Evolutionary conservation across 1,140 invertebrate species (phyloP), one percentile per base, ranked within the genome.

Genomic region (Drosophila lacertosa): DNA sequence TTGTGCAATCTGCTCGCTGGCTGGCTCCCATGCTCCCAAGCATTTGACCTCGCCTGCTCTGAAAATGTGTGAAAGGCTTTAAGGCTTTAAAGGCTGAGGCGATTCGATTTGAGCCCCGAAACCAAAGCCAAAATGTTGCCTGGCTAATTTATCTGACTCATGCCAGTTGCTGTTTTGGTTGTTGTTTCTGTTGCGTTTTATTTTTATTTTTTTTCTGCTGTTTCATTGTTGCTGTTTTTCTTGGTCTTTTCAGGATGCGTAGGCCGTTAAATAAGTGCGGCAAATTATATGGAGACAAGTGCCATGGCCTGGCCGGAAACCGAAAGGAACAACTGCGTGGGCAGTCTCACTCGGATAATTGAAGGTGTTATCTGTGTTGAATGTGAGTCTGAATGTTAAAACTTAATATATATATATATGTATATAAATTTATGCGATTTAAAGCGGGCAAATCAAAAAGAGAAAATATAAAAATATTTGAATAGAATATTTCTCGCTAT

Each of bases 241-340:
- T 51, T 45, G 16, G 26, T 32, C 22, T 26, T 35, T 40, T 35
- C 18, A 44, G 59, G 45, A 55, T 80, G 81, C 81, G 81, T 84
- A 83, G 81, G 81, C 22, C 26, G 81, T 57, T 84, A 84, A 84
- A 84, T 84, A 86, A 84, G 81, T 86, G 81, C 81, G 74, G 81
- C 77, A 84, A 84, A 84, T 84, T 84, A 84, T 84, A 86, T 86
- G 77, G 81, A 70, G 73, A 84, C 80, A 84, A 84, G 80, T 84
- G 81, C 64, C 73, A 48, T 3, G 15, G 11, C 24, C 29, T 44
- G 64, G 62, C 81, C 81, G 81, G 81, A 84, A 86, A 84, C 72
- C 48, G 54, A 64, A 68, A 80, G 62, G 44, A 69, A 57, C 60
- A 37, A 18, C 32, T 16, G 77, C 81, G 81, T 84, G 81, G 81